These are phyloP conservation scores for Drosophila paranaensis DNA, from an alignment of 2,888 invertebrate species.

Conservation along the genomic window DNA sequence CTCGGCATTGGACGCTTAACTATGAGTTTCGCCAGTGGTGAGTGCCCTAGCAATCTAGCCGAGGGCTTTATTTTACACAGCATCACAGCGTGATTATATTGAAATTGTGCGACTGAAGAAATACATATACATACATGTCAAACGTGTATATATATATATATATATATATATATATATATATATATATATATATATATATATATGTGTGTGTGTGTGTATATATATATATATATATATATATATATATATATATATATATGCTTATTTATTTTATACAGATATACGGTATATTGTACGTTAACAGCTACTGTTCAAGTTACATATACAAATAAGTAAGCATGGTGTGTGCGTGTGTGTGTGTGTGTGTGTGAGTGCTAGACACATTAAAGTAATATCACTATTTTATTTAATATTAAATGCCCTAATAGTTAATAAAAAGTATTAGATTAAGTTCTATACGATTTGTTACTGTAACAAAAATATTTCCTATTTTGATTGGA, in stretches of 20 bases:
- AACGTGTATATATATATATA: not conserved
- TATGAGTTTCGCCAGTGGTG: conserved; percentile 67
- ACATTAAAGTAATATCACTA: not conserved
- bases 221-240: not conserved
- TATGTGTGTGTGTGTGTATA: not conserved
- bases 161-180: not conserved
- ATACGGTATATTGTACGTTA: too few species aligned
- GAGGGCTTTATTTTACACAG: conserved; percentile 61
- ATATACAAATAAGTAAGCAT: too few species aligned
- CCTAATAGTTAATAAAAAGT: too few species aligned
- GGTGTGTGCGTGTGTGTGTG: not conserved
- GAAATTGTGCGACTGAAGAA: conserved; percentile 33
- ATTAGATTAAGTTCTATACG: too few species aligned
- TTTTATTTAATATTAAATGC: too few species aligned
- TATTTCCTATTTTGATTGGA: too few species aligned
- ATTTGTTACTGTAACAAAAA: too few species aligned
- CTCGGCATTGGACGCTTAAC: conserved; percentile 78
- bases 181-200: not conserved
- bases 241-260: not conserved
- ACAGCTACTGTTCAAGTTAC: too few species aligned
- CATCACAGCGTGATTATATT: conserved; percentile 50
- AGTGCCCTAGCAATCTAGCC: conserved; percentile 59
- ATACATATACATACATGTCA: not conserved
- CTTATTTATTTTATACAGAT: too few species aligned
- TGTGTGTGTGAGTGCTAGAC: not conserved